Conservation (phyloP, 2,888 invertebrate genomes). For the Hydropsyche betteni region DNA sequence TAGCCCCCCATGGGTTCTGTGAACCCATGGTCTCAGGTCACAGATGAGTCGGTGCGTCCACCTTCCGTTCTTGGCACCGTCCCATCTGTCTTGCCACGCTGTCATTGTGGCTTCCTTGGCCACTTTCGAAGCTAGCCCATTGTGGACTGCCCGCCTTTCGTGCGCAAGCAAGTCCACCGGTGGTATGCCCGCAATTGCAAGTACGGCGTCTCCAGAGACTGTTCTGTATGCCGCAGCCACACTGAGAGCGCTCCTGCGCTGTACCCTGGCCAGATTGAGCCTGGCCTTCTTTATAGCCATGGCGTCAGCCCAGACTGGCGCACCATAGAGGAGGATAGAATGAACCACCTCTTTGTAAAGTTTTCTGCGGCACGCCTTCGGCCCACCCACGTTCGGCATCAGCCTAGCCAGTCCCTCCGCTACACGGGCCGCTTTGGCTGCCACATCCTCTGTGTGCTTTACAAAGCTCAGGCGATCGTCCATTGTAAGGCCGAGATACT, state of each 20-base stretch:
- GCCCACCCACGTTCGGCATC: conserved; percentile 52
- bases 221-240: conserved; percentile 25
- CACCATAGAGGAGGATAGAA: conserved; percentile 42
- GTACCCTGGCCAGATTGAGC: conserved; percentile 5
- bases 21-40: conserved; percentile 14
- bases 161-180: conserved; percentile 21
- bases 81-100: conserved; percentile 21
- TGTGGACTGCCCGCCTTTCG: conserved; percentile 10
- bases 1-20: conserved; percentile 46
- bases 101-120: conserved; percentile 4
- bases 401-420: conserved; percentile 47
- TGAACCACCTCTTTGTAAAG: conserved; percentile 44
- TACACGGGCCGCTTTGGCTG: conserved; percentile 47
- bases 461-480: too few relatives aligned
- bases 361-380: conserved; percentile 37
- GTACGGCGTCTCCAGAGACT: background rate
- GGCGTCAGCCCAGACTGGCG: conserved; percentile 34
- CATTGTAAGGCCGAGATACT: too few relatives aligned
- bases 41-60: conserved; percentile 30
- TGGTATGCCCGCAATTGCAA: conserved; percentile 15
- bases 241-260: conserved; percentile 18
- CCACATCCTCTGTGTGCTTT: conserved; percentile 47
- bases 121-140: background rate
- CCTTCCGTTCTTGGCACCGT: background rate
- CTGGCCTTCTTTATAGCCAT: conserved; percentile 1